Percentiles rank a stretch among this genome's conserved stretches.
phyloP scores from a whole-genome alignment of 2,113 vertebrate species.

The Dendrocopos noguchii region DNA sequence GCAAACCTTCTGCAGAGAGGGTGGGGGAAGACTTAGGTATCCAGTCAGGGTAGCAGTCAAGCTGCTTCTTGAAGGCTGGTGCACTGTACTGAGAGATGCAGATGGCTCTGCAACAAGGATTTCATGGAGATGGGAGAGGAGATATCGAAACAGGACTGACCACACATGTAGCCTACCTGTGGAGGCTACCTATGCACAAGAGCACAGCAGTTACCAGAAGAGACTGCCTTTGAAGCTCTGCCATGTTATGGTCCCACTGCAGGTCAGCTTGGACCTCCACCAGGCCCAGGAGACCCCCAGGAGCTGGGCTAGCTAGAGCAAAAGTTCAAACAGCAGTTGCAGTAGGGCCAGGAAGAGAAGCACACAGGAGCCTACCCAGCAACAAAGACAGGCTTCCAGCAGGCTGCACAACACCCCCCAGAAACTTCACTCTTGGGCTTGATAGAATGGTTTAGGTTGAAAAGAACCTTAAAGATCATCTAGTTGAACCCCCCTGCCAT shows the following conservation, averaged over 20 bases:
- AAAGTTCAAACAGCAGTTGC: neutral
- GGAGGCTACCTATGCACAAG: neutral
- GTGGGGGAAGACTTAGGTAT: neutral
- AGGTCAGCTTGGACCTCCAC: neutral
- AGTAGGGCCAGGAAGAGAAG: neutral
- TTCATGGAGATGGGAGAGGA: neutral
- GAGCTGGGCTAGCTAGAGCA: neutral
- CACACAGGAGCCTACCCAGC: neutral
- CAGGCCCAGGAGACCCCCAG: neutral
- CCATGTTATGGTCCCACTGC: neutral
- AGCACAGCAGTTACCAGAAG: neutral
- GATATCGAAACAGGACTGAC: neutral
- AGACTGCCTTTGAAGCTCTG: neutral
- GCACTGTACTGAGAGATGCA: neutral
- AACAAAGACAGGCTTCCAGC: neutral
- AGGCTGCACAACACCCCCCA: neutral
- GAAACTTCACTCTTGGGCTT: neutral
- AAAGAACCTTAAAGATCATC: no score
- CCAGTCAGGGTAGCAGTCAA: neutral
- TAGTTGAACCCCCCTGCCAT: no score
- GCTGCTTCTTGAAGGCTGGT: neutral
- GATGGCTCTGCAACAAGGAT: neutral
- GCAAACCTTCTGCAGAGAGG: neutral
- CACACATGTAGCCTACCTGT: neutral
- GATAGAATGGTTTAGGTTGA: no score